Conservation (phyloP, 1,140 invertebrate species). For the Thereuonema tuberculata region DNA sequence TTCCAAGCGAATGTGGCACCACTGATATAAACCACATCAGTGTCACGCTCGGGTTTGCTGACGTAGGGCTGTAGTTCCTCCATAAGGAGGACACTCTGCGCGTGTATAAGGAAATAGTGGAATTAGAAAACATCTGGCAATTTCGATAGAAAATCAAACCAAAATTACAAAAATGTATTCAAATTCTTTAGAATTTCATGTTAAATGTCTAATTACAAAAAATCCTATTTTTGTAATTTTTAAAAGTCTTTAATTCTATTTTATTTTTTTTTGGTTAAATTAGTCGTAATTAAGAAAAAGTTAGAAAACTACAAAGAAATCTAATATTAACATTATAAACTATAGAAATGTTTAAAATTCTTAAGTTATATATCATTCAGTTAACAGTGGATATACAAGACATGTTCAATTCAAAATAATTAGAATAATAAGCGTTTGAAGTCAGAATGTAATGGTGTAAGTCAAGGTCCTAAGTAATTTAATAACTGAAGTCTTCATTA, state of each 20-base stretch:
- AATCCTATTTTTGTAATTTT: neutral
- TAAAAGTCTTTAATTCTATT: neutral
- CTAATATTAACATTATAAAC: neutral
- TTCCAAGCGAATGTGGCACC: slow-evolving; percentile 41
- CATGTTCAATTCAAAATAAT: too few relatives aligned
- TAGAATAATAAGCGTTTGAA: too few relatives aligned
- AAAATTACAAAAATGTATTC: neutral
- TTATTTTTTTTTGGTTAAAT: neutral
- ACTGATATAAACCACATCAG: slow-evolving; percentile 37
- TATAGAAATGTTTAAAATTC: neutral
- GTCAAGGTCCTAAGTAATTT: neutral
- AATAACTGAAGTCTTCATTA: neutral
- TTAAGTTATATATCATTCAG: too few relatives aligned
- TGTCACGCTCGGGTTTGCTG: slow-evolving; percentile 33
- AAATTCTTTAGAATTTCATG: neutral
- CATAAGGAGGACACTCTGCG: slow-evolving; percentile 34
- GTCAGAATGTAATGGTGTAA: too few relatives aligned
- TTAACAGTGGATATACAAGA: too few relatives aligned
- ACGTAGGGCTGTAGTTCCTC: slow-evolving; percentile 32
- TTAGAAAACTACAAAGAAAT: neutral
- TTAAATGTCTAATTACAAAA: neutral
- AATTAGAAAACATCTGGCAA: neutral
- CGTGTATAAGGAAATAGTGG: neutral
- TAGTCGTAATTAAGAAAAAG: neutral
- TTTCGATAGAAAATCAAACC: neutral